Percentiles rank a stretch among this genome's conserved stretches.
These are phyloP conservation scores for Apteryx owenii DNA, from an alignment of 2,113 vertebrate species.

Conservation along the genomic window DNA sequence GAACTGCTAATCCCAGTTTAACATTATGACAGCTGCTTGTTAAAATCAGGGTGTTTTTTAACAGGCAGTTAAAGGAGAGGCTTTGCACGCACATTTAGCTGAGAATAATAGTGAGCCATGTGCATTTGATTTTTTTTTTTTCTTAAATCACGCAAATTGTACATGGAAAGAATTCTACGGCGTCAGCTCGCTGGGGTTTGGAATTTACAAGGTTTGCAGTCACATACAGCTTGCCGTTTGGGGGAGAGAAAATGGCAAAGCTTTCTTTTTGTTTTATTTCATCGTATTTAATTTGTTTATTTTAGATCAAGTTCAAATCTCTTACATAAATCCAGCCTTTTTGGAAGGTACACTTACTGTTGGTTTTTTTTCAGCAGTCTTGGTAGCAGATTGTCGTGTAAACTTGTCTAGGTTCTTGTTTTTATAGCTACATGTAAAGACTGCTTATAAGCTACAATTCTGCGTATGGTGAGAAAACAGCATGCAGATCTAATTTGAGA, in stretches of 20 bases:
- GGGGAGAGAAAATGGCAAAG: slow-evolving; percentile 36
- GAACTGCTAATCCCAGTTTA: slow-evolving; percentile 61
- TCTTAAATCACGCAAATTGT: slow-evolving; percentile 45
- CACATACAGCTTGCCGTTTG: slow-evolving; percentile 52
- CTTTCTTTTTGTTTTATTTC: neutral
- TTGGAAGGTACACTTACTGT: neutral
- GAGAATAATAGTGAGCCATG: slow-evolving; percentile 55
- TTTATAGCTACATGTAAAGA: slow-evolving; percentile 44
- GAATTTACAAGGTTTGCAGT: slow-evolving; percentile 61
- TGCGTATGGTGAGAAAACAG: slow-evolving; percentile 15
- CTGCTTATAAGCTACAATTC: slow-evolving; percentile 23
- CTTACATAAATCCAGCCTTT: neutral
- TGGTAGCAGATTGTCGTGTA: slow-evolving; percentile 46
- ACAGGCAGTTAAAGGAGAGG: slow-evolving; percentile 51
- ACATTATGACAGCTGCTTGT: slow-evolving; percentile 56
- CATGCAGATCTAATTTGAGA: neutral
- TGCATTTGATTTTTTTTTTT: slow-evolving; percentile 57
- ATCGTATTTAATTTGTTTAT: neutral
- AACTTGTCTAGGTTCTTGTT: slow-evolving; percentile 21
- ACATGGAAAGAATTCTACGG: slow-evolving; percentile 60
- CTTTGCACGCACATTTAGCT: slow-evolving; percentile 56
- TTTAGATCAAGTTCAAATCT: slow-evolving; percentile 25
- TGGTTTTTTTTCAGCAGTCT: neutral
- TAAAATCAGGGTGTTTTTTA: slow-evolving; percentile 62
- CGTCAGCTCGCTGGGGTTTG: slow-evolving; percentile 48